phyloP scores from a whole-genome alignment of 2,888 invertebrate genomes.

The Norana najaformis region DNA sequence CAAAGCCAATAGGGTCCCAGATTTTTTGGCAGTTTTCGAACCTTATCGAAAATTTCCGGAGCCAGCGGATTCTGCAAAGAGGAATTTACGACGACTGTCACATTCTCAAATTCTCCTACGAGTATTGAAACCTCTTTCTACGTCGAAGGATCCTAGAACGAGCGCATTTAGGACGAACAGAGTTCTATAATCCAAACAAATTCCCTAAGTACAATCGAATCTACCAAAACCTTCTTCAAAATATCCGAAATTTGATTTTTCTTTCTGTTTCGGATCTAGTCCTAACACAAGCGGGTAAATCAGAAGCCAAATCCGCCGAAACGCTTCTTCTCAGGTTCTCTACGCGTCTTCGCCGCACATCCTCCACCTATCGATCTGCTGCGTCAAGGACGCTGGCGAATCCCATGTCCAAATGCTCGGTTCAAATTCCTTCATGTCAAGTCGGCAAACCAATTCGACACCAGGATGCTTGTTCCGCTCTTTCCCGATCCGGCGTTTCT shows the following conservation, averaged over 20 bases:
- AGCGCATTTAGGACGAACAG: background rate
- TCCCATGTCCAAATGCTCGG: background rate
- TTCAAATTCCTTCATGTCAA: background rate
- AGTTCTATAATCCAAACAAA: background rate
- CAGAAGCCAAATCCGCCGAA: background rate
- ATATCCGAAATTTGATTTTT: background rate
- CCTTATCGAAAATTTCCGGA: background rate
- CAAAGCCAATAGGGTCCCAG: background rate
- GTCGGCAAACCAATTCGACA: background rate
- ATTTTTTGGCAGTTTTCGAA: background rate
- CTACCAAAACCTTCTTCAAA: background rate
- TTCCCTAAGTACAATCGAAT: background rate
- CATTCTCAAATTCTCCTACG: background rate
- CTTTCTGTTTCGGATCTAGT: no score
- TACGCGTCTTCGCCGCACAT: background rate
- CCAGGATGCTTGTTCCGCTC: background rate
- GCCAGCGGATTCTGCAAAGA: background rate
- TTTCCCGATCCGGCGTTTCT: background rate
- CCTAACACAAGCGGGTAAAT: no score
- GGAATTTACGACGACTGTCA: background rate
- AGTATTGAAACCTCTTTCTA: background rate
- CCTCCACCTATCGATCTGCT: background rate
- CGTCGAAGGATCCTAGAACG: background rate
- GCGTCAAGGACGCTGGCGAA: background rate
- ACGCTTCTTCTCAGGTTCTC: background rate